Base-by-base conservation (phyloP, 2,113 vertebrate genomes). In the Ctenodactylus gundi region DNA sequence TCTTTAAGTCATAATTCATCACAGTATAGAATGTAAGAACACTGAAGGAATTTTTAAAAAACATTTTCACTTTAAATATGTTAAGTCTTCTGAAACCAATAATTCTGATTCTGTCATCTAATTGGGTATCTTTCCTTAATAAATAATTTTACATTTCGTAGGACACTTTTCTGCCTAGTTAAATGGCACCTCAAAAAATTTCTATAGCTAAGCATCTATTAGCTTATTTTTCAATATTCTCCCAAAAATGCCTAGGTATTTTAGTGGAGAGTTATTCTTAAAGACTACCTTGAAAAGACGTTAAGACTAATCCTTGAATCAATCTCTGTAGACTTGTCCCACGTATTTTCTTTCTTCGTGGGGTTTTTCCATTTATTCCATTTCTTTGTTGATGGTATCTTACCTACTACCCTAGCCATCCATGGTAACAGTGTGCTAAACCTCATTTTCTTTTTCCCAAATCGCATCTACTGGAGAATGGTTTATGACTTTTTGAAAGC, bases 401-500 rank as follows among this genome's bases (percentile, higher is more conserved):
- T 72, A 57, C 53, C 76, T 53, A 68, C 27, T 84, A 88, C 84
- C 20, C 10, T 88, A 68, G 44, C 20, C 60, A 65, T n/a, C 20
- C 75, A n/a, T 55, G 72, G 57, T 9, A 84, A 72, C 53, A 57
- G 53, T 83, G 64, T 72, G 18, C 41, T 46, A 46, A 91, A 72
- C 82, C 41, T 91, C 55, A 58, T 82, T 82, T 51, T 72, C 58
- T 75, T 58, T 80, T 49, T 78, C 51, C 39, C 25, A 72, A 78
- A 84, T 12, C 83, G 18, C 34, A 62, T 77, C 83, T 73, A 87
- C 20, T 72, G 27, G 23, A 88, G 62, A 95, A 78, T 70, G 88
- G 53, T 88, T 88, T 64, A 76, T 55, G 53, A 88, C 31, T 88
- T 70, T 84, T 87, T 70, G 62, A 83, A 90, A 91, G 62, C 15